Percentiles rank a stretch among this genome's conserved stretches.
Conservation (phyloP, 2,797 vertebrate species). For the Champsocephalus gunnari region DNA sequence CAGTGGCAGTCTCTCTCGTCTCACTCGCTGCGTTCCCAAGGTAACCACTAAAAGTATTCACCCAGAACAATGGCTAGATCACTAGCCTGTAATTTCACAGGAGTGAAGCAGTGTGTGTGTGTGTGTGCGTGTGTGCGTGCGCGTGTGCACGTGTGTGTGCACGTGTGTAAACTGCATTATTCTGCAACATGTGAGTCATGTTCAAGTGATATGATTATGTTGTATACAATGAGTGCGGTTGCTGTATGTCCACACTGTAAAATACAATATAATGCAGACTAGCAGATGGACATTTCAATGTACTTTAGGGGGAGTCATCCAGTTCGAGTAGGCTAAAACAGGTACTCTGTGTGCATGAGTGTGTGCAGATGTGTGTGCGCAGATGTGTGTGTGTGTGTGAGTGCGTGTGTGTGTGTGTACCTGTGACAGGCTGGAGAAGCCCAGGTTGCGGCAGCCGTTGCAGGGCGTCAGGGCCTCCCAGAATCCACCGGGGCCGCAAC, state of each 20-base stretch:
- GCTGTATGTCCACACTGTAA: neutral
- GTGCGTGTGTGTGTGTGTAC: slow-evolving; percentile 69
- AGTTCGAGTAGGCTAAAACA: neutral
- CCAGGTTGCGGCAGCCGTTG: slow-evolving; percentile 94
- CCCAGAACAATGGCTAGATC: slow-evolving; percentile 56
- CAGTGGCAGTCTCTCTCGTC: slow-evolving; percentile 39
- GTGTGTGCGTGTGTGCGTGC: slow-evolving; percentile 9
- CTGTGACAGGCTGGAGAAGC: slow-evolving; percentile 92
- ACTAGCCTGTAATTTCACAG: slow-evolving; percentile 62
- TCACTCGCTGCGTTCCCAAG: slow-evolving; percentile 70
- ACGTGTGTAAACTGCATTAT: slow-evolving; percentile 1
- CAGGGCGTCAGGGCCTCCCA: slow-evolving; percentile 96
- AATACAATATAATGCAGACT: neutral
- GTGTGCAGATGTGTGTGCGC: neutral
- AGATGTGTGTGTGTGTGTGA: slow-evolving; percentile 17
- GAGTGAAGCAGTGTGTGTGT: slow-evolving; percentile 14
- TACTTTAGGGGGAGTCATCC: neutral
- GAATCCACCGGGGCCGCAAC: slow-evolving; percentile 92
- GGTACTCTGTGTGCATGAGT: neutral
- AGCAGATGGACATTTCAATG: neutral
- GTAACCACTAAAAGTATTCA: slow-evolving; percentile 71
- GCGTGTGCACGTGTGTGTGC: neutral
- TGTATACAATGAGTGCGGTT: neutral
- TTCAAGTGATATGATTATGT: slow-evolving; percentile 16
- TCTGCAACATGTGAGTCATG: slow-evolving; percentile 15